Base-by-base conservation (phyloP, 2,797 vertebrate genomes). In the Falco cherrug region DNA sequence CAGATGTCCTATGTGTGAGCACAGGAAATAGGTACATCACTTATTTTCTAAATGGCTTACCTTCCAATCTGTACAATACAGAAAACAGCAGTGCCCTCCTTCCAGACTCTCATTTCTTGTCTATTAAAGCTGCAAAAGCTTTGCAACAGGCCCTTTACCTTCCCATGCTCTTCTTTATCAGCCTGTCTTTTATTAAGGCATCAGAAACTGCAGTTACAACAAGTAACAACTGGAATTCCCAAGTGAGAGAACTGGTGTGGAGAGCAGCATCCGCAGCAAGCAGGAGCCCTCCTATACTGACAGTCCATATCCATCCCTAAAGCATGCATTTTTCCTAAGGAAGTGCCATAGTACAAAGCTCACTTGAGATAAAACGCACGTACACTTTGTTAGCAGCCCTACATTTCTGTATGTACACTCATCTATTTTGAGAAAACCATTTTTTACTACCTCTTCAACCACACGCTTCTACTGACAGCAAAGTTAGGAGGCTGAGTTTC, bases 1-100 rank as follows among this genome's bases (percentile, higher is more conserved):
- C 67, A 41, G 19, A 61, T 3, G 0, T 43, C 50, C 59, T 10
- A 5, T 1, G 0, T 1, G 53, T 4, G 24, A 75, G 9, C 43
- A 56, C 28, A 45, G 43, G 43, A 45, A 17, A 45, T 45, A 63
- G 48, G 29, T 4, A 15, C 63, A 16, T 6, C 24, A 13, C 9
- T 45, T 31, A 4, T 43, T 35, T 60, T 47, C 56, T 35, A 18
- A 8, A 0, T 4, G 28, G 43, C 57, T 80, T 6, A 13, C 29
- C 24, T 51, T 26, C 60, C 10, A 11, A 25, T 8, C 45, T 37
- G 33, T 3, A 16, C 28, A 20, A 3, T 0, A 3, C 5, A 53
- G 60, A 11, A 4, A 68, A n/a, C 33, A 51, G 9, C 22, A 26
- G 29, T 5, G 19, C 41, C 28, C 70, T 45, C 61, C 69, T 13